Percentiles rank a stretch among this genome's conserved stretches.
Evolutionary conservation across 2,113 vertebrate genomes (phyloP).

Genomic region (Rutilus rutilus): DNA sequence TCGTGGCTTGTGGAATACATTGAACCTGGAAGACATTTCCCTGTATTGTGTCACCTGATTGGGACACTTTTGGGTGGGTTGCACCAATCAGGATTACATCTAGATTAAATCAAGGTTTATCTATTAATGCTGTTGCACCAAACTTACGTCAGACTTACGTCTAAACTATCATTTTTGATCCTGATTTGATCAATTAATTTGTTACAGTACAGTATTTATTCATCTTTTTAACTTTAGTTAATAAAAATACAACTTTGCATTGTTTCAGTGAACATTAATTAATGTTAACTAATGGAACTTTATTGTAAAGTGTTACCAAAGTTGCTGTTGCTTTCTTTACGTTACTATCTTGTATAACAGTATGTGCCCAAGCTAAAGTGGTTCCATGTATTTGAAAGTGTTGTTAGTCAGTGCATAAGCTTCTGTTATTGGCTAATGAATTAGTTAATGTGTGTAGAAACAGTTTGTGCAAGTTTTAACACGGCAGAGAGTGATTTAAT

Average conservation of each 20-base stretch:
- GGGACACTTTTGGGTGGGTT: not conserved
- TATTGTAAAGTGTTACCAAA: not conserved
- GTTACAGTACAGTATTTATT: not conserved
- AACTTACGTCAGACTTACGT: no score
- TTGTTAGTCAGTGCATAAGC: constrained; percentile 37
- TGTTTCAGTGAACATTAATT: not conserved
- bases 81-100: not conserved
- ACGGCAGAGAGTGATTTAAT: constrained; percentile 45
- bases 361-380: constrained; percentile 33
- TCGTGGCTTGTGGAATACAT: not conserved
- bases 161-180: no score
- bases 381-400: constrained; percentile 46
- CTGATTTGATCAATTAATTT: no score
- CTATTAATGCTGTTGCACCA: no score
- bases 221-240: not conserved
- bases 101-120: no score
- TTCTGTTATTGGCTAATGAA: constrained; percentile 43
- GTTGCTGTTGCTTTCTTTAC: not conserved
- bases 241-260: not conserved
- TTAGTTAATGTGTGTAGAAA: constrained; percentile 48
- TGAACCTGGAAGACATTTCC: not conserved
- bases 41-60: not conserved
- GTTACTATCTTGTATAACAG: not conserved
- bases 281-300: not conserved
- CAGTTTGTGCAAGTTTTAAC: constrained; percentile 33